Evolutionary conservation across 2,888 invertebrate genomes (phyloP), one percentile per base, ranked within the genome.

Genomic region (Melanostoma mellinum): DNA sequence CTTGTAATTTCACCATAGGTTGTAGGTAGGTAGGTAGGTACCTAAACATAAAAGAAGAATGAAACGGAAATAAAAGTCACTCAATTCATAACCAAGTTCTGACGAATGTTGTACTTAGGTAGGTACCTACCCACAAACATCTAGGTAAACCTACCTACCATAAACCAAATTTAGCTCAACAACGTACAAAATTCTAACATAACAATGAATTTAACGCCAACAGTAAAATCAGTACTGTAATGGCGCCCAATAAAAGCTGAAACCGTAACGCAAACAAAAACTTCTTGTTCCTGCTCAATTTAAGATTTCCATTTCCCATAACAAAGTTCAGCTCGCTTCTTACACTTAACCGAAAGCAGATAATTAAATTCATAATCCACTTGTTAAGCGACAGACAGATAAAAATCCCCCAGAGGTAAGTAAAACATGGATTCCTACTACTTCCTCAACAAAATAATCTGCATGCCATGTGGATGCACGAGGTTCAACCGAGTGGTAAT

Each of bases 401-500:
- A 63, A 63, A 63, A 63, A 63, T 63, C 32, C 48, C 63, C 63
- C 50, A 36, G 48, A 48, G 48, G 56, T 40, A 40, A 33, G 36
- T 30, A 8, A 20, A 32, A 9, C n/a, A 30, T 58, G 58, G 42
- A 0, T 30, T 50, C 20, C 48, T 61, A 10, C 61, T 50, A 32
- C 38, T 63, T 63, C 50, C 50, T 50, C 50, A 6, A 50, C n/a
- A 63, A 63, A 63, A 48, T 42, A 63, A 63, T 63, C 50, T 63
- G 63, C 48, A 63, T 63, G 50, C 44, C 50, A 50, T 63, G 46
- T 33, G 65, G 58, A 73, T 78, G 82, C 73, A 74, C 73, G 63
- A 73, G 42, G 50, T 53, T 48, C 71, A 76, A 48, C 68, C 38
- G 56, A 48, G 67, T 84, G 79, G 84, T 84, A 84, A 84, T 84